Base-by-base conservation (phyloP, 1,140 invertebrate species). In the Drosophila simulans region DNA sequence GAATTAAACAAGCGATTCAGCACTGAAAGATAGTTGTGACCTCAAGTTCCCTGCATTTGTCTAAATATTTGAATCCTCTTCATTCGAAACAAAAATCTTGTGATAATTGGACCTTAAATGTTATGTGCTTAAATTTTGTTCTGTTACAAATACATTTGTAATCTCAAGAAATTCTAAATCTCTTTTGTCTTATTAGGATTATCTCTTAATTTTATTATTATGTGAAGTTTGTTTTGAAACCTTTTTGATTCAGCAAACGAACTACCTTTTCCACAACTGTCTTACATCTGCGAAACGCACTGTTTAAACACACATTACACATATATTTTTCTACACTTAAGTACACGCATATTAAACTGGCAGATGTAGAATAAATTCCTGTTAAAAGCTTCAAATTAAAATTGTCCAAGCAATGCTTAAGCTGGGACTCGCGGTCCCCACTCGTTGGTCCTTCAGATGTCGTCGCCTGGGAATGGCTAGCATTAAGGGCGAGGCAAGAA, bases 361-460 rank as follows among this genome's bases (percentile, higher is more conserved):
- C 71, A 77, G 37, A 73, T 68, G 51, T 71, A 64, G 65, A 86
- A 79, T 88, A 88, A 78, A 88, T 82, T 82, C 55, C 64, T 86
- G 83, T 85, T 85, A 48, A 85, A 65, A 70, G 63, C 58, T 73
- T 76, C 51, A 70, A 49, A 56, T 70, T 69, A 0, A 17, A 17
- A 49, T 42, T 46, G 5, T 39, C 27, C n/a, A 43, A 8, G 12
- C 31, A 15, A 76, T 76, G 73, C 60, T 75, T 3, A 75, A 46
- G 34, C 13, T 75, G 22, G 60, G 52, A 40, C 37, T 31, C 17
- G n/a, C 52, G 31, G 31, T 37, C 95, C 96, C 92, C 91, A 93
- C 90, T 93, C 94, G 25, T 94, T 52, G 59, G 34, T 93, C 96
- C 11, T n/a, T 22, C 11, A 25, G 40, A n/a, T 54, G 20, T 10